Evolutionary conservation across 1,140 invertebrate species (phyloP).

Genomic region (Euwallacea similis): DNA sequence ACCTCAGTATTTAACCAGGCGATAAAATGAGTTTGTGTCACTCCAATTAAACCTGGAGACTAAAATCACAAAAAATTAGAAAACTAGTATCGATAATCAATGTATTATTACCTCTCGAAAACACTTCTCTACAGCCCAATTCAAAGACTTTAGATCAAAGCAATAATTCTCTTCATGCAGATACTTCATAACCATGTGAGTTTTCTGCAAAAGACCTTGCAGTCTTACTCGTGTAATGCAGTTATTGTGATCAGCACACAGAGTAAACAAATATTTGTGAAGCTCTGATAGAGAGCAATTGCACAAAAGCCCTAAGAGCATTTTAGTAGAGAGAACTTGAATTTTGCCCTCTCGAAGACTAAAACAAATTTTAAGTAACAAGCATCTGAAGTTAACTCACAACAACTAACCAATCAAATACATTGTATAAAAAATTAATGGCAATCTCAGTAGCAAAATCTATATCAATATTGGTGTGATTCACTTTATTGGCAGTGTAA

Average conservation of each 20-base stretch:
- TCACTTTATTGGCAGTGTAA: slow-evolving; percentile 64
- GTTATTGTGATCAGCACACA: slow-evolving; percentile 67
- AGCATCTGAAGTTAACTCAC: background rate
- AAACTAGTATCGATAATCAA: background rate
- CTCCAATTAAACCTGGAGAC: slow-evolving; percentile 55
- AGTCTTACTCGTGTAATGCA: slow-evolving; percentile 63
- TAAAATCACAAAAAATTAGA: slow-evolving; percentile 36
- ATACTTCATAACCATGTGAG: slow-evolving; percentile 60
- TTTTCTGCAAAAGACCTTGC: slow-evolving; percentile 59
- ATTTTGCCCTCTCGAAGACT: slow-evolving; percentile 56
- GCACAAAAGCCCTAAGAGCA: slow-evolving; percentile 64
- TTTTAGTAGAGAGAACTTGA: slow-evolving; percentile 62
- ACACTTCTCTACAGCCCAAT: slow-evolving; percentile 62
- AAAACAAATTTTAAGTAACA: slow-evolving; percentile 37
- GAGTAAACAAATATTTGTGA: slow-evolving; percentile 65
- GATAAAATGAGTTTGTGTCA: slow-evolving; percentile 58
- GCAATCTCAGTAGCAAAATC: slow-evolving; percentile 61
- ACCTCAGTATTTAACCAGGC: slow-evolving; percentile 60
- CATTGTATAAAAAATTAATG: slow-evolving; percentile 64
- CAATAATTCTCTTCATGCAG: slow-evolving; percentile 58
- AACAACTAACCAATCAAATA: slow-evolving; percentile 64
- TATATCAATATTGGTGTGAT: slow-evolving; percentile 58
- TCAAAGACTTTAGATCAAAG: slow-evolving; percentile 58
- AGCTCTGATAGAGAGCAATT: slow-evolving; percentile 63
- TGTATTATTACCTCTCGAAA: slow-evolving; percentile 60